These are phyloP conservation scores for Nipponia nippon DNA, from an alignment of 2,113 vertebrate species.

Conservation along the genomic window DNA sequence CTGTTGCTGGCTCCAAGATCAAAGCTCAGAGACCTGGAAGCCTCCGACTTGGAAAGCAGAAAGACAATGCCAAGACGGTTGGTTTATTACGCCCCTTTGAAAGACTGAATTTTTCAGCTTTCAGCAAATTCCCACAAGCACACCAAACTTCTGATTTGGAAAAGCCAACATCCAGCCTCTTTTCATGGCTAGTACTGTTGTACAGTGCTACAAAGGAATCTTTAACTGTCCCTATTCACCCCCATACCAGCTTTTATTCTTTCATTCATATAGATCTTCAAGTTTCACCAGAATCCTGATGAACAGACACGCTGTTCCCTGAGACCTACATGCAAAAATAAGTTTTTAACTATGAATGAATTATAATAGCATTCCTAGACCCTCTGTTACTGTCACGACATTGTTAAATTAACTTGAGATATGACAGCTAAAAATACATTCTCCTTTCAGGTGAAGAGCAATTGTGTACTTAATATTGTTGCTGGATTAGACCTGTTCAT, in stretches of 20 bases:
- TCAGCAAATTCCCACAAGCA: not conserved
- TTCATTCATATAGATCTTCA: not conserved
- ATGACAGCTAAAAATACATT: not conserved
- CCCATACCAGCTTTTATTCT: not conserved
- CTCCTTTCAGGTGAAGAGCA: not conserved
- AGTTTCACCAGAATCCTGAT: not conserved
- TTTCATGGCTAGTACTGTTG: not conserved
- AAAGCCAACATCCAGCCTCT: not conserved
- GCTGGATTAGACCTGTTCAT: not conserved
- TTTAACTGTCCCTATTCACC: not conserved
- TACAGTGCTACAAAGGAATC: not conserved
- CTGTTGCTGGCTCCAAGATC: not conserved
- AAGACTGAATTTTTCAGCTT: not conserved
- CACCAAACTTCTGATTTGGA: not conserved
- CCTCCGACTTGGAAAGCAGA: not conserved
- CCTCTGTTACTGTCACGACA: not conserved
- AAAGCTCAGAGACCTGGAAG: constrained; percentile 18
- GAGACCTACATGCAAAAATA: not conserved
- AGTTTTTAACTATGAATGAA: not conserved
- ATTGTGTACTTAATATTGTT: not conserved
- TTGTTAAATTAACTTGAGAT: not conserved
- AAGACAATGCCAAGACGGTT: not conserved
- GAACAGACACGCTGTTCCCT: not conserved
- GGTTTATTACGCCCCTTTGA: not conserved
- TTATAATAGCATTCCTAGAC: not conserved